These are phyloP conservation scores for Hippocampus mohnikei DNA, from an alignment of 2,113 vertebrate genomes.

Conservation along the genomic window DNA sequence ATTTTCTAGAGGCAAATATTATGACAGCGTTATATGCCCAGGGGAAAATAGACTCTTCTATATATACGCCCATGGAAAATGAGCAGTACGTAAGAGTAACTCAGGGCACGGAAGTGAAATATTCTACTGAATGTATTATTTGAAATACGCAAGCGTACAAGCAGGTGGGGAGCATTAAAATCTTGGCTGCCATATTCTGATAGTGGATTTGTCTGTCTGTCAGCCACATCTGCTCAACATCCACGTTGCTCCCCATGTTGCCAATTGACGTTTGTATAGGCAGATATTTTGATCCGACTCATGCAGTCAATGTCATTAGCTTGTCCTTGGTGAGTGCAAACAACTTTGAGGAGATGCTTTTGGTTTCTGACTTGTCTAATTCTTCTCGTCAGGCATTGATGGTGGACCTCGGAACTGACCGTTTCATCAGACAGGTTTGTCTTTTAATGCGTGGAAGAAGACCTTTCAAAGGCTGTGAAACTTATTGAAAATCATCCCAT, in stretches of 20 bases:
- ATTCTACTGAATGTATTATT: neutral
- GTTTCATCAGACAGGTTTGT: constrained; percentile 94
- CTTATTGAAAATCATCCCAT: constrained; percentile 26
- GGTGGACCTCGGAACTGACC: constrained; percentile 94
- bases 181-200: neutral
- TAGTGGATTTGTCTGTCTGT: neutral
- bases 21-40: too few species aligned
- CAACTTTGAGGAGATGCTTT: neutral
- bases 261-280: neutral
- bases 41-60: too few species aligned
- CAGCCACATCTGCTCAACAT: neutral
- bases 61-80: too few species aligned
- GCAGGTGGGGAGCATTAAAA: neutral
- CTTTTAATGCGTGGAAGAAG: neutral
- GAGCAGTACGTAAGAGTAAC: too few species aligned
- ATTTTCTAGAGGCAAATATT: too few species aligned
- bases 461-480: constrained; percentile 4
- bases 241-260: neutral
- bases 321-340: neutral
- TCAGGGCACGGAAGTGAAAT: constrained; percentile 13
- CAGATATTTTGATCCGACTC: neutral
- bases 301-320: neutral
- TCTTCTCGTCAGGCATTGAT: constrained; percentile 82
- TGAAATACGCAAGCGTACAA: neutral
- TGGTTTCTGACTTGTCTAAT: neutral